Percentiles rank a stretch among this genome's conserved stretches.
Evolutionary conservation across 1,140 invertebrate species (phyloP).

Genomic region (Dinothrombium tinctorium): DNA sequence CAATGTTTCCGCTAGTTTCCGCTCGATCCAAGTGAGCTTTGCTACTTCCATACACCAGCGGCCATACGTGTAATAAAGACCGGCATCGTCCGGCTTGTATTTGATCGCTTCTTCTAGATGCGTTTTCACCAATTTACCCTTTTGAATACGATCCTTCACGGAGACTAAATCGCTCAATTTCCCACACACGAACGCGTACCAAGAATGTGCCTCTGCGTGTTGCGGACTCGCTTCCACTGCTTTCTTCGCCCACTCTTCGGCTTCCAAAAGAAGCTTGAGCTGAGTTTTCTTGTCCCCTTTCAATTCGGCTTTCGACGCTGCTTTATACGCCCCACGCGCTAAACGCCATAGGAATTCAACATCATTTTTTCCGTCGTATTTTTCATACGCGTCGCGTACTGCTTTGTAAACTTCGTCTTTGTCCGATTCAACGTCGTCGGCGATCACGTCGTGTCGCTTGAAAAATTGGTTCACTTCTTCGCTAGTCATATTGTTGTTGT

Average conservation of each 20-base stretch:
- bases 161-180: conserved; percentile 2
- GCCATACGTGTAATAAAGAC: conserved; percentile 1
- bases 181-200: background rate
- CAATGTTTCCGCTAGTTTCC: conserved; percentile 43
- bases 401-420: too few species aligned
- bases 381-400: background rate
- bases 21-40: conserved; percentile 38
- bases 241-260: background rate
- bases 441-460: too few species aligned
- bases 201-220: background rate
- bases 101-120: conserved; percentile 3
- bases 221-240: background rate
- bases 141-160: conserved; percentile 3
- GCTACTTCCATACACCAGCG: conserved; percentile 17
- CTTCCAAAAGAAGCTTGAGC: background rate
- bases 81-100: conserved; percentile 1
- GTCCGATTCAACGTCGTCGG: too few species aligned
- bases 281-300: background rate
- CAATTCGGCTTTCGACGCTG: background rate
- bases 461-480: too few species aligned
- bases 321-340: background rate
- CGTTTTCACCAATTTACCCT: conserved; percentile 1
- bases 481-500: too few species aligned
- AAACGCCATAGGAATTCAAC: background rate
- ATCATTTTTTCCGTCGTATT: background rate